Base-by-base conservation (phyloP, 2,888 invertebrate genomes). In the Acrobasis suavella region DNA sequence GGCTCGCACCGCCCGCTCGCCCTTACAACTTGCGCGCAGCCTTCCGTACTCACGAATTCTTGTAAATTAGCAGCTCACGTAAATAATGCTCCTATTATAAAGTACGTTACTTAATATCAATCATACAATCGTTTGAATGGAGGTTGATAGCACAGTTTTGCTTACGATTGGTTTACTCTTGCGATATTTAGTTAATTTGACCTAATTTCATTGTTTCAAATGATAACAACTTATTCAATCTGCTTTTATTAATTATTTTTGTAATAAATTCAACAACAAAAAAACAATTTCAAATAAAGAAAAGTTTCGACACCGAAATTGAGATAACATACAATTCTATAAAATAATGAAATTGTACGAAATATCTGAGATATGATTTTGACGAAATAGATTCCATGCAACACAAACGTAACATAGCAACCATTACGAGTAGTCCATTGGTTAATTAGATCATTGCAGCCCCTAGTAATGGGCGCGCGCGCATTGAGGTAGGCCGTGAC, bases 401-500 rank as follows among this genome's bases (percentile, higher is more conserved):
- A 46, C n/a, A 46, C 46, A 12, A 42, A 12, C 42, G 12, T 46
- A 46, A 46, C 14, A 46, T n/a, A 32, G 32, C 8, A 32, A 32
- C 32, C 32, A 32, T 7, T 32, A 8, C 14, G 12, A 46, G 14
- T 46, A 14, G 46, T 12, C 14, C 5, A n/a, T 72, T 80, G 80
- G 82, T 84, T 81, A 82, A 85, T 85, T 80, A 76, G 84, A 82
- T 76, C 80, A 80, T 81, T 86, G 85, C 89, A 92, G 85, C 92
- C 89, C 91, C 87, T 82, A 83, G 83, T 75, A 77, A 86, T 86
- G 90, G 87, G 91, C 91, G 88, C 89, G 87, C 83, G 87, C 92
- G 90, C 89, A 91, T 93, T 92, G 93, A 93, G 93, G 93, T 93
- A 92, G 93, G 93, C 86, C 91, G 89, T 93, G 93, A 93, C 93